Percentiles rank a stretch among this genome's conserved stretches.
phyloP scores from a whole-genome alignment of 2,113 vertebrate genomes.

The Chunga burmeisteri region DNA sequence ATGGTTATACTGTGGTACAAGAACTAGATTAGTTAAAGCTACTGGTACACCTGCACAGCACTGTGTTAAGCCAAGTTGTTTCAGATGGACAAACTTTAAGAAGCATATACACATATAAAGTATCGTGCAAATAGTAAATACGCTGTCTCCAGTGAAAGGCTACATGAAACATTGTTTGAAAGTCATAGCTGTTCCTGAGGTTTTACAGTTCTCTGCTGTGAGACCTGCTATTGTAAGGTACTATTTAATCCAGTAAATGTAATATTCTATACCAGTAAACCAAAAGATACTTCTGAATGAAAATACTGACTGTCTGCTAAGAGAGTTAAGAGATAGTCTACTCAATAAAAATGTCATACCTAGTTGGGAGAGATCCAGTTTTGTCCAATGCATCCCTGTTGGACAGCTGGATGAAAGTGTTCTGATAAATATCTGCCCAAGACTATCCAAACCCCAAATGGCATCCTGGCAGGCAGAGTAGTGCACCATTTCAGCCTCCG shows the following conservation, averaged over 20 bases:
- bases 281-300: neutral
- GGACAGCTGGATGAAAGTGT: slow-evolving; percentile 89
- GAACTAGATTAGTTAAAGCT: neutral
- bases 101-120: neutral
- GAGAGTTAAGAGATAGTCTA: neutral
- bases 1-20: neutral
- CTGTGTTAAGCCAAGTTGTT: accelerated
- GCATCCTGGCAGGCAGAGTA: slow-evolving; percentile 91
- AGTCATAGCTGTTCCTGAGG: neutral
- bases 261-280: neutral
- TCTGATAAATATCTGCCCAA: slow-evolving; percentile 87
- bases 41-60: neutral
- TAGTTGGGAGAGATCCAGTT: slow-evolving; percentile 93
- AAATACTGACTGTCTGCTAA: neutral
- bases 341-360: slow-evolving; percentile 73
- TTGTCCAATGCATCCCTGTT: slow-evolving; percentile 89
- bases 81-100: neutral
- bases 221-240: neutral
- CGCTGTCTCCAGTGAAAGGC: neutral
- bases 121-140: neutral
- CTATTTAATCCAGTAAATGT: neutral
- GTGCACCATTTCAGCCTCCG: slow-evolving; percentile 85
- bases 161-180: neutral
- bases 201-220: neutral
- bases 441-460: slow-evolving; percentile 89